phyloP scores from a whole-genome alignment of 2,888 invertebrate genomes.

The Drosophila lutescens region DNA sequence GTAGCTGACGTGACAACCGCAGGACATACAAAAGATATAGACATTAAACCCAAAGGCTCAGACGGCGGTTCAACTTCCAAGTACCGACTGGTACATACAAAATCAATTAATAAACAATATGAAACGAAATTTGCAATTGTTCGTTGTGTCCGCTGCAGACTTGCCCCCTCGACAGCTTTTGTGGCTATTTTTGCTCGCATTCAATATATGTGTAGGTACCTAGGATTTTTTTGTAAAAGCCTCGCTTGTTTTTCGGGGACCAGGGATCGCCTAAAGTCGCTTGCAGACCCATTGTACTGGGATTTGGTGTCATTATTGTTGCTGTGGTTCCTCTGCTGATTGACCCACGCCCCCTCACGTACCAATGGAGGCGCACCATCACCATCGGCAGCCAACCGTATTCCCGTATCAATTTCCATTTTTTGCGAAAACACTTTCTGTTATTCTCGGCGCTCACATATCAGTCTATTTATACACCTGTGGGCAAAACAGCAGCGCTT shows the following conservation, averaged over 20 bases:
- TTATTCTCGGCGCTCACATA: constrained; percentile 1
- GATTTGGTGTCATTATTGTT: constrained; percentile 20
- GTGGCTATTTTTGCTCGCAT: constrained; percentile 38
- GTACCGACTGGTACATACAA: constrained; percentile 13
- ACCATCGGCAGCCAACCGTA: constrained; percentile 47
- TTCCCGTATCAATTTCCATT: constrained; percentile 66
- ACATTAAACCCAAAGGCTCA: constrained; percentile 11
- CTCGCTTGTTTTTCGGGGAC: constrained; percentile 4
- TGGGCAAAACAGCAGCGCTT: background rate
- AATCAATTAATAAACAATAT: constrained; percentile 45
- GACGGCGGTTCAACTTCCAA: constrained; percentile 18
- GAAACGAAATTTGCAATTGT: constrained; percentile 45
- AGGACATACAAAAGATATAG: background rate
- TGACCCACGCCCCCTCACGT: constrained; percentile 45
- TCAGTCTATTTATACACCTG: constrained; percentile 1
- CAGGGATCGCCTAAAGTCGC: constrained; percentile 21
- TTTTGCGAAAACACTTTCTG: constrained; percentile 49
- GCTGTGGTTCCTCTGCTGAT: constrained; percentile 34
- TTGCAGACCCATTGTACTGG: constrained; percentile 29
- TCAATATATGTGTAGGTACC: background rate
- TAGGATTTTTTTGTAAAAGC: constrained; percentile 1
- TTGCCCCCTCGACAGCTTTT: constrained; percentile 25
- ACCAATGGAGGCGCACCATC: constrained; percentile 9
- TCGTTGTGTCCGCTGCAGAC: constrained; percentile 34
- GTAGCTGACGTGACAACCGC: constrained; percentile 1